These are phyloP conservation scores for Anastrepha ludens DNA, from an alignment of 1,140 invertebrate genomes.

Conservation along the genomic window DNA sequence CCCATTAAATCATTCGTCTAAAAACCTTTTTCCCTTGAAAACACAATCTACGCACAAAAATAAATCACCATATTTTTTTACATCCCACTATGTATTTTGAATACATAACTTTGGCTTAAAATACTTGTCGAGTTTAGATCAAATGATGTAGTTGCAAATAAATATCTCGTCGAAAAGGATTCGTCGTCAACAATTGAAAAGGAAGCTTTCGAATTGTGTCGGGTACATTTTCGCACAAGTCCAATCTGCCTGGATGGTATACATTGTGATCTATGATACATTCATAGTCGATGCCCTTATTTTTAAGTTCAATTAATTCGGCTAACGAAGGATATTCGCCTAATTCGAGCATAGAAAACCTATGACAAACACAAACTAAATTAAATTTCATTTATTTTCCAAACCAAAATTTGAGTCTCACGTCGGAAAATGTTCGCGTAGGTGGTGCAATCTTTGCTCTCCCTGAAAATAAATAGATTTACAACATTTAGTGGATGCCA, in stretches of 20 bases:
- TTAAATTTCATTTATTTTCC: slow-evolving; percentile 5
- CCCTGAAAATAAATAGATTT: slow-evolving; percentile 42
- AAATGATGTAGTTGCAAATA: slow-evolving; percentile 45
- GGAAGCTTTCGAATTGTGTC: slow-evolving; percentile 45
- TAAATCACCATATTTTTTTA: too few relatives aligned
- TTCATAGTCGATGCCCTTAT: slow-evolving; percentile 58
- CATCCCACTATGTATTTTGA: too few relatives aligned
- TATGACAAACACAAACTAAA: slow-evolving; percentile 30
- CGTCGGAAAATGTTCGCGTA: slow-evolving; percentile 55
- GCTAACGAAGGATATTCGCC: slow-evolving; percentile 59
- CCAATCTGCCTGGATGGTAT: slow-evolving; percentile 43
- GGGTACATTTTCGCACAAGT: slow-evolving; percentile 53
- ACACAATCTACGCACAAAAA: too few relatives aligned
- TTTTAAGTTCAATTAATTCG: slow-evolving; percentile 53
- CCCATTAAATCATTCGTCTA: too few relatives aligned
- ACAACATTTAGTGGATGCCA: not conserved
- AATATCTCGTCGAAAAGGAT: slow-evolving; percentile 56
- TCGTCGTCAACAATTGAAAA: slow-evolving; percentile 55
- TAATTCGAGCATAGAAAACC: slow-evolving; percentile 58
- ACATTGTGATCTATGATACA: slow-evolving; percentile 53
- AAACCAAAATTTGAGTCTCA: slow-evolving; percentile 41
- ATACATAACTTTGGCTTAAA: too few relatives aligned
- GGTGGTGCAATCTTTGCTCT: slow-evolving; percentile 40
- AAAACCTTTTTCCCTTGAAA: too few relatives aligned
- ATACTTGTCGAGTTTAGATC: not conserved